Evolutionary conservation across 1,140 invertebrate genomes (phyloP).

Genomic region (Cydia strobilella): DNA sequence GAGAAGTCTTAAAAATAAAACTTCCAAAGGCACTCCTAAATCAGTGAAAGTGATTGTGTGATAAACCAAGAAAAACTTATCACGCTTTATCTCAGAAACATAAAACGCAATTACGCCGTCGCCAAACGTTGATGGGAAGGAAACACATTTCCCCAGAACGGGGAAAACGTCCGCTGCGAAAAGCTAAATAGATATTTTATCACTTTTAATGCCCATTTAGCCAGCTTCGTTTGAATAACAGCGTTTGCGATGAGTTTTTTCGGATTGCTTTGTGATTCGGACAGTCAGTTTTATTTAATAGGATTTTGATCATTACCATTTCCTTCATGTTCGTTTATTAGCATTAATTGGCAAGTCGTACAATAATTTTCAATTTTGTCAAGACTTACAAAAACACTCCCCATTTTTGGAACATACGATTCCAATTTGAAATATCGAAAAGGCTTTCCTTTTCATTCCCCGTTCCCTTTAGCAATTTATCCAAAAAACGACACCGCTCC

Average conservation of each 20-base stretch:
- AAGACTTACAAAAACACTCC: background rate
- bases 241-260: slow-evolving; percentile 30
- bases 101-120: slow-evolving; percentile 68
- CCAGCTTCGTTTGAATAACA: slow-evolving; percentile 60
- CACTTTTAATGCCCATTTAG: slow-evolving; percentile 73
- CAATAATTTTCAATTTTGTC: background rate
- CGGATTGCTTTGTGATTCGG: slow-evolving; percentile 24
- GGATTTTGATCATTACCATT: slow-evolving; percentile 7
- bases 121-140: slow-evolving; percentile 60
- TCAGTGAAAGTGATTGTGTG: slow-evolving; percentile 34
- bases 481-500: slow-evolving; percentile 23
- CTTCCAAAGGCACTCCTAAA: background rate
- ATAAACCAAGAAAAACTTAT: slow-evolving; percentile 46
- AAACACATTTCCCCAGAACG: slow-evolving; percentile 58
- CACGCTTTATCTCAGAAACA: slow-evolving; percentile 64
- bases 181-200: slow-evolving; percentile 78
- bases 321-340: background rate
- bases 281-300: slow-evolving; percentile 1
- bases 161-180: slow-evolving; percentile 58
- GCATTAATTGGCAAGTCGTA: background rate
- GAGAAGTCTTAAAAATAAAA: background rate
- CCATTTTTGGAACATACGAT: background rate
- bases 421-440: slow-evolving; percentile 18
- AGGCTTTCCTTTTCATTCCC: background rate
- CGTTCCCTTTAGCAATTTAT: slow-evolving; percentile 26